Evolutionary conservation across 2,888 invertebrate species (phyloP).

Genomic region (Drosophila neonasuta): DNA sequence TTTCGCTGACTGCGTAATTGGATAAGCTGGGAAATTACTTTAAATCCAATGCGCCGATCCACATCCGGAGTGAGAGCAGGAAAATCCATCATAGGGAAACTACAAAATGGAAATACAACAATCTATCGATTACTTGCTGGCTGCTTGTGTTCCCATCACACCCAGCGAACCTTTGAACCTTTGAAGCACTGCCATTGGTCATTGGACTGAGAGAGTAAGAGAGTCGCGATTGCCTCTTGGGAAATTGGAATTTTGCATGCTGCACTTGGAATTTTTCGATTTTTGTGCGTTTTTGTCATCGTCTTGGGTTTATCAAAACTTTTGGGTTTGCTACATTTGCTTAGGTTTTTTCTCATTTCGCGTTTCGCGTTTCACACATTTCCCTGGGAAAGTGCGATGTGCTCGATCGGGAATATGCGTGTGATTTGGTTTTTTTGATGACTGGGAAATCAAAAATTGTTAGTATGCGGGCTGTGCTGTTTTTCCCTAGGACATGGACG

Average conservation of each 20-base stretch:
- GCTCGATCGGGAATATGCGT: conserved; percentile 35
- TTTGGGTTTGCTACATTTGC: conserved; percentile 62
- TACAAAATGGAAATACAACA: conserved; percentile 59
- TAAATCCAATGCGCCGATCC: conserved; percentile 67
- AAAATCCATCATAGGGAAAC: conserved; percentile 69
- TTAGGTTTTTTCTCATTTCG: conserved; percentile 47
- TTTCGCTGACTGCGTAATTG: conserved; percentile 79
- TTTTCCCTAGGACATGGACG: conserved; percentile 29
- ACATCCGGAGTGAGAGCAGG: conserved; percentile 62
- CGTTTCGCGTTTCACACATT: conserved; percentile 40
- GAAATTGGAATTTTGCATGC: conserved; percentile 67
- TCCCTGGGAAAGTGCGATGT: conserved; percentile 45
- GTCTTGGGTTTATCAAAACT: conserved; percentile 73
- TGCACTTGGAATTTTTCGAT: conserved; percentile 61
- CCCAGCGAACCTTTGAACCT: conserved; percentile 29
- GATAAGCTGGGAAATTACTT: conserved; percentile 78
- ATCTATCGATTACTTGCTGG: conserved; percentile 33
- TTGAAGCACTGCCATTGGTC: conserved; percentile 46
- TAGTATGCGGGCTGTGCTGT: conserved; percentile 59
- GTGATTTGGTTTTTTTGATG: conserved; percentile 59
- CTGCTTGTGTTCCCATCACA: conserved; percentile 49
- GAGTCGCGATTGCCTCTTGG: conserved; percentile 29
- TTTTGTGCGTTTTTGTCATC: conserved; percentile 57
- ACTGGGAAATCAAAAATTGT: conserved; percentile 54
- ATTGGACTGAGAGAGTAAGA: conserved; percentile 7